Evolutionary conservation across 2,797 vertebrate genomes (phyloP), one percentile per base, ranked within the genome.

Genomic region (Clarias fuscus): DNA sequence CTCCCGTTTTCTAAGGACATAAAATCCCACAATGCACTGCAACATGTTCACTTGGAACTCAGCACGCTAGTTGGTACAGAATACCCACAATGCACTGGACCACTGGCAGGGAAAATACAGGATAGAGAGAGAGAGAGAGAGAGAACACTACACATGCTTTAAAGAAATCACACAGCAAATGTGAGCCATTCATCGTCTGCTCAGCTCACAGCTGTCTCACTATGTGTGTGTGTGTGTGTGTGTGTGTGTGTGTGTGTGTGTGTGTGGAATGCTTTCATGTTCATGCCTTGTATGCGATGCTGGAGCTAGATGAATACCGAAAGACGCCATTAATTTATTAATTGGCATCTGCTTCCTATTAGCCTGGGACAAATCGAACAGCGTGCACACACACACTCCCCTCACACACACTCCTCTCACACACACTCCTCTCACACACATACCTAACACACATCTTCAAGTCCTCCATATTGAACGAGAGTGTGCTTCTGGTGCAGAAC

Each of bases 161-260:
- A 67, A 15, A 68, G 17, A 68, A 30, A 6, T 15, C 65, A 15
- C 27, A 30, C 67, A 68, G 67, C 30, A 68, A 68, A 27, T 68
- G 30, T 68, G 67, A 33, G 30, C 14, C 15, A 33, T 68, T 68
- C 67, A 68, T 68, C 67, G 13, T 17, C 67, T 68, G 27, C 17
- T 68, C 67, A 68, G 30, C 67, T 68, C 30, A 18, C 67, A 68
- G 67, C 67, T 68, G 67, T 68, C 30, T 68, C 67, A 68, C 67
- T 68, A 15, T 70, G 68, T 68, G 65, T 70, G 67, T 65, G 65
- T 70, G 70, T 43, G 70, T 20, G 70, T 17, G 43, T 15, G 71
- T 37, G 30, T 37, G 33, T 18, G 14, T 7, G 1, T 33, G 15
- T n/a, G 27, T 68, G 7, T 33, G 27, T 68, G 30, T 48, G 43